A percentile compares a stretch with the other conserved stretches of the same genome.
Conservation (phyloP, 2,888 invertebrate genomes). For the Chrysomela aeneicollis region DNA sequence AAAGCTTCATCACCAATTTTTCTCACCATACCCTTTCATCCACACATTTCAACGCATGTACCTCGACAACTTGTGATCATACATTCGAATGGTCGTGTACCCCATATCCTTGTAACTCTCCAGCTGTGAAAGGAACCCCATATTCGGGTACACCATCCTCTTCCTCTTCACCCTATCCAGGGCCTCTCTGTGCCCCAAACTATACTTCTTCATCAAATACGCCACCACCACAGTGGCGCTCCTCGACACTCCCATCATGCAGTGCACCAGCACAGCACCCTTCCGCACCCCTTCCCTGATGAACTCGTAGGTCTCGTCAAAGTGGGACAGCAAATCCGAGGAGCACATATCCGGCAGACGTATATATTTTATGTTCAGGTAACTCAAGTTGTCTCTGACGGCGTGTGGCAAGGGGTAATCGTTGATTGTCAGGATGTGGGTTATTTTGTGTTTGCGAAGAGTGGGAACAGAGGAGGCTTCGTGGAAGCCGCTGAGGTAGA, state of each 20-base stretch:
- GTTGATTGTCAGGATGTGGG: conserved; percentile 35
- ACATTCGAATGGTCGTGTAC: conserved; percentile 15
- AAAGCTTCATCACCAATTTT: too few relatives aligned
- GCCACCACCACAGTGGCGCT: conserved; percentile 34
- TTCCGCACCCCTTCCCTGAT: conserved; percentile 30
- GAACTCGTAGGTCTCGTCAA: conserved; percentile 36
- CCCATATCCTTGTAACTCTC: conserved; percentile 15
- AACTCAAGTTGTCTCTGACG: conserved; percentile 25
- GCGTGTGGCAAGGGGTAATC: conserved; percentile 27
- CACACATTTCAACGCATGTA: conserved; percentile 24
- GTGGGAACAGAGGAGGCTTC: conserved; percentile 28
- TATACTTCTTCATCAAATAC: conserved; percentile 37
- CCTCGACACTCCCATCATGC: conserved; percentile 35
- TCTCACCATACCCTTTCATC: too few relatives aligned
- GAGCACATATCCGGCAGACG: conserved; percentile 27
- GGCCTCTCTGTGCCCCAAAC: conserved; percentile 28
- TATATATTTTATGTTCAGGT: conserved; percentile 33
- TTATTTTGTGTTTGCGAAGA: conserved; percentile 34
- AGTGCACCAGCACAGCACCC: conserved; percentile 36
- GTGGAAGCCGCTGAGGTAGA: conserved; percentile 27
- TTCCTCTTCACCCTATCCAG: conserved; percentile 29
- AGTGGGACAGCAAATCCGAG: conserved; percentile 32
- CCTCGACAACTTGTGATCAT: conserved; percentile 18
- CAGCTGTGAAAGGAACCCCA: conserved; percentile 34
- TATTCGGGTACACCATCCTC: conserved; percentile 32